Evolutionary conservation across 64 coral and sea anemone genomes (phyloP).

Genomic region (Pocillopora damicornis): DNA sequence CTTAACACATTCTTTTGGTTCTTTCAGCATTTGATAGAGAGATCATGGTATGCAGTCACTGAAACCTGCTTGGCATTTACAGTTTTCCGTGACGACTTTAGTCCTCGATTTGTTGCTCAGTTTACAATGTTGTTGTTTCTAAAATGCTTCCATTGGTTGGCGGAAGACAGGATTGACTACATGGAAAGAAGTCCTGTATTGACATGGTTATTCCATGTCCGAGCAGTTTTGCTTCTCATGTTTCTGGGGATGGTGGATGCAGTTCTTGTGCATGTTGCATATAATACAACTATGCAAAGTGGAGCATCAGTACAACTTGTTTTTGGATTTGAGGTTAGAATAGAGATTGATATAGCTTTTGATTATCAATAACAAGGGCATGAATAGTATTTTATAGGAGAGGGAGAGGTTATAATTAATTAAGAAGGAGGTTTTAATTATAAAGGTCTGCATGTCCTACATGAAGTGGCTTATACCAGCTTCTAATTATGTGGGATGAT

Average conservation of each 20-base stretch:
- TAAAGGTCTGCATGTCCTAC: no score
- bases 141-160: slow-evolving; percentile 97
- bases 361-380: not conserved
- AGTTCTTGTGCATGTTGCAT: slow-evolving; percentile 84
- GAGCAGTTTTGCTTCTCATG: slow-evolving; percentile 66
- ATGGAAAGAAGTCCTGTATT: slow-evolving; percentile 98
- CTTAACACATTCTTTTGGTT: not conserved
- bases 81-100: slow-evolving; percentile 98
- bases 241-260: slow-evolving; percentile 85
- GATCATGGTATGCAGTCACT: slow-evolving; percentile 99
- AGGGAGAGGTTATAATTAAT: no score
- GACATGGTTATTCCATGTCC: slow-evolving; percentile 86
- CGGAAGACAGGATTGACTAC: slow-evolving; percentile 97
- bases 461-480: no score
- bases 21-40: slow-evolving; percentile 95
- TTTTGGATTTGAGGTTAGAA: slow-evolving; percentile 97
- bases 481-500: no score
- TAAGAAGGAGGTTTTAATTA: no score
- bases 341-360: not conserved
- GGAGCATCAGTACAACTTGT: slow-evolving; percentile 93
- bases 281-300: slow-evolving; percentile 89
- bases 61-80: slow-evolving; percentile 98
- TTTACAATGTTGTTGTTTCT: slow-evolving; percentile 91
- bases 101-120: slow-evolving; percentile 97
- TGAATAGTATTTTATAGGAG: not conserved